Evolutionary conservation across 2,888 invertebrate genomes (phyloP).

Genomic region (Blastobasis adustella): DNA sequence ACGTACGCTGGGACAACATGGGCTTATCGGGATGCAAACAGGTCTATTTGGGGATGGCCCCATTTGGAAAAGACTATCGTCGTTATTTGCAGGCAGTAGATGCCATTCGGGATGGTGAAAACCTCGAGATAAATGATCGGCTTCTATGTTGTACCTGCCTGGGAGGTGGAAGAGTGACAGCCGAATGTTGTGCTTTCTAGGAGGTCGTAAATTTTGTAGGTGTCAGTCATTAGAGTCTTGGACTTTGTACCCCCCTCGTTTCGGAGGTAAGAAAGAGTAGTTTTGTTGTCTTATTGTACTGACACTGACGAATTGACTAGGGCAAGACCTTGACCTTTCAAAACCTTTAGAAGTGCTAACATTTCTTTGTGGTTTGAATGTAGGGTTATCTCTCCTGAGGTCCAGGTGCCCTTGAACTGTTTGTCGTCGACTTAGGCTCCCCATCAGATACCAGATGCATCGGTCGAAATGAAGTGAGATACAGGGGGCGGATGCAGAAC

Average conservation of each 20-base stretch:
- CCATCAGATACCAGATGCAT: constrained; percentile 2
- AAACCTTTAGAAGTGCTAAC: not conserved
- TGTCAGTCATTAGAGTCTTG: not conserved
- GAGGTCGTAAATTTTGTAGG: too few relatives aligned
- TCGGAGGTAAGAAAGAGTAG: not conserved
- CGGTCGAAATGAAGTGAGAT: constrained; percentile 4
- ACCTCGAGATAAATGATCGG: not conserved
- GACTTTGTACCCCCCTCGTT: not conserved
- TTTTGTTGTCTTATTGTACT: not conserved
- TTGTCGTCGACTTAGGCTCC: constrained; percentile 5
- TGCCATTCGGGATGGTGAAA: not conserved
- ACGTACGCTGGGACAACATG: not conserved
- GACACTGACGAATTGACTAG: not conserved
- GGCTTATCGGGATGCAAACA: not conserved
- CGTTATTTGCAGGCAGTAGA: not conserved
- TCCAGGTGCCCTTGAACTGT: constrained; percentile 1
- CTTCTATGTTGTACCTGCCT: not conserved
- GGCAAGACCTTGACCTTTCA: not conserved
- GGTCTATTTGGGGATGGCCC: not conserved
- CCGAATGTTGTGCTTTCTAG: too few relatives aligned
- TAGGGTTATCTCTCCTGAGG: not conserved
- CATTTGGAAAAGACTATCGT: not conserved
- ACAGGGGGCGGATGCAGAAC: not conserved
- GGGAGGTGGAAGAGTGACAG: not conserved
- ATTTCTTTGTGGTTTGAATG: constrained; percentile 7